Evolutionary conservation across 2,113 vertebrate genomes (phyloP).

Genomic region (Silurus glanis): DNA sequence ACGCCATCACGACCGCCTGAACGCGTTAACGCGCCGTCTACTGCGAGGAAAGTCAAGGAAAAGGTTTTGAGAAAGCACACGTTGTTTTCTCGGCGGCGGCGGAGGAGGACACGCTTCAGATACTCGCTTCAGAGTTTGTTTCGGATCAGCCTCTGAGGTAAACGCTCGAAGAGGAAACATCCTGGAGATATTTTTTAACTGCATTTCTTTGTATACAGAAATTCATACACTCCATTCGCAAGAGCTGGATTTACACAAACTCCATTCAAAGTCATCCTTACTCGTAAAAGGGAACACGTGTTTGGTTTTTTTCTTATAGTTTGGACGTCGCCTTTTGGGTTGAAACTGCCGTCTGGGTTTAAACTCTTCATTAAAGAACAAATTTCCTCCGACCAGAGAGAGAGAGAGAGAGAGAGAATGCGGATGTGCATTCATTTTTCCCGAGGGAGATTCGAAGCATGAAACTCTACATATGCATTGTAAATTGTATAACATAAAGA

Average conservation of each 20-base stretch:
- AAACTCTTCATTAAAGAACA: neutral
- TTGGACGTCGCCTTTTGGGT: neutral
- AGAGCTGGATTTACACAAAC: conserved; percentile 24
- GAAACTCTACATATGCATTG: conserved; percentile 47
- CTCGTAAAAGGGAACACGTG: neutral
- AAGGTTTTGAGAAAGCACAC: conserved; percentile 61
- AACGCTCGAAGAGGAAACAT: conserved; percentile 37
- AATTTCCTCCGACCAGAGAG: neutral
- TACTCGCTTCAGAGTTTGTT: conserved; percentile 60
- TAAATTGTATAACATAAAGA: conserved; percentile 8
- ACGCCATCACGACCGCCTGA: conserved; percentile 92
- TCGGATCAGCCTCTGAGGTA: conserved; percentile 7
- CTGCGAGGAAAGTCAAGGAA: neutral
- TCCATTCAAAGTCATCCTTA: neutral
- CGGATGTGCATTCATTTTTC: neutral
- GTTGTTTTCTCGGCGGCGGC: conserved; percentile 54
- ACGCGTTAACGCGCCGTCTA: conserved; percentile 48
- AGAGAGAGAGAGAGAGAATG: neutral
- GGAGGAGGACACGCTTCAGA: conserved; percentile 35
- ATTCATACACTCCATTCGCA: neutral
- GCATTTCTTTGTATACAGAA: conserved; percentile 13
- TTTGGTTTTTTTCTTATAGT: neutral
- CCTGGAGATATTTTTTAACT: conserved; percentile 19
- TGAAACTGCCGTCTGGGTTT: neutral
- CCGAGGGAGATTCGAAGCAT: conserved; percentile 35